phyloP scores from a whole-genome alignment of 2,113 vertebrate species.

The Pteruthius melanotis region DNA sequence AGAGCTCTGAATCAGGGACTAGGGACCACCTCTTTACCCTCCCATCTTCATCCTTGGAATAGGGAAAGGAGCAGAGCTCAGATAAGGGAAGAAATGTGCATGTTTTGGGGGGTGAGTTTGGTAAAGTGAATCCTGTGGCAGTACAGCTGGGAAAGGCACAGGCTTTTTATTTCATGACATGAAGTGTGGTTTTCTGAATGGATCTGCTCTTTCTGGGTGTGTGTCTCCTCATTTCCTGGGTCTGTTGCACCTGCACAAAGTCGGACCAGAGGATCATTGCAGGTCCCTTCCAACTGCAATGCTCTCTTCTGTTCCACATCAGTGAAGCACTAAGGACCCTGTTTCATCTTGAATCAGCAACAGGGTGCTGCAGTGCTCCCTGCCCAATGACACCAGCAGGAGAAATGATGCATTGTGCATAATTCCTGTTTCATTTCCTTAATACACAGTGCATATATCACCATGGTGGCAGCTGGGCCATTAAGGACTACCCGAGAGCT shows the following conservation, averaged over 20 bases:
- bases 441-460: slow-evolving; percentile 10
- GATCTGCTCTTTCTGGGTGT: background rate
- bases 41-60: background rate
- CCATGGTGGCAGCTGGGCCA: background rate
- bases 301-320: background rate
- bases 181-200: background rate
- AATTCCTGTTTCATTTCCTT: slow-evolving; percentile 44
- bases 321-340: background rate
- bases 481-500: background rate
- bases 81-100: background rate
- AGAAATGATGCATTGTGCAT: background rate
- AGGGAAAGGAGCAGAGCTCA: background rate
- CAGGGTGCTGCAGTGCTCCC: background rate
- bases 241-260: background rate
- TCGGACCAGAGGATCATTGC: background rate
- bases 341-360: background rate
- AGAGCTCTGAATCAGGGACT: background rate
- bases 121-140: background rate
- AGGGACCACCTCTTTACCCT: background rate
- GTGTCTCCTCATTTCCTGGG: background rate
- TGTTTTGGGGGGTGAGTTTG: background rate
- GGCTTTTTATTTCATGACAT: background rate
- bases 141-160: background rate
- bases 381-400: background rate
- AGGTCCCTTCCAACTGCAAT: background rate